phyloP scores from a whole-genome alignment of 92 coral and sea anemone genomes.

The Anthopleura xanthogrammica region DNA sequence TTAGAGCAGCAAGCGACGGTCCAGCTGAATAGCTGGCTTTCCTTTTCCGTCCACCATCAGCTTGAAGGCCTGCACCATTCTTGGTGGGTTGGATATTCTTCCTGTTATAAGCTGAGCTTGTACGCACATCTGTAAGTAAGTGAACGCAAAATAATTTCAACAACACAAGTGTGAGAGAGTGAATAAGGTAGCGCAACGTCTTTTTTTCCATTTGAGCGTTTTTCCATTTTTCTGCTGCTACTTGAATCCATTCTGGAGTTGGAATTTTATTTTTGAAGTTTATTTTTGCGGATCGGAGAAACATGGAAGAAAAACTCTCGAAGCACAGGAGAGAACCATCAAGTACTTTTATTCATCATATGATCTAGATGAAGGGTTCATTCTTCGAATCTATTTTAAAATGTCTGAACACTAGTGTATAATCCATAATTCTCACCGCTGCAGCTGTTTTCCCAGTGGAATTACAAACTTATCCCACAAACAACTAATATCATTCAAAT shows the following conservation, averaged over 20 bases:
- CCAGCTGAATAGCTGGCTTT: constrained; percentile 79
- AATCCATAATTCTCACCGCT: too few relatives aligned
- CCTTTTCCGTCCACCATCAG: constrained; percentile 43
- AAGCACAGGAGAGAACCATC: background rate
- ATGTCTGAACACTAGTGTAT: too few relatives aligned
- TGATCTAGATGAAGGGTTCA: too few relatives aligned
- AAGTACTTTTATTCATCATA: too few relatives aligned
- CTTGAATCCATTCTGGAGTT: too few relatives aligned
- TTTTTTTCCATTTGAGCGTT: too few relatives aligned
- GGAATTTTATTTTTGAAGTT: too few relatives aligned
- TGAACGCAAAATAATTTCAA: too few relatives aligned
- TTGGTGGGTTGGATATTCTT: background rate
- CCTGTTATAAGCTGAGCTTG: constrained; percentile 77
- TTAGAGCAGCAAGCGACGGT: constrained; percentile 59
- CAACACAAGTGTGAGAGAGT: background rate
- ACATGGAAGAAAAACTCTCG: background rate
- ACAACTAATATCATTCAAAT: too few relatives aligned
- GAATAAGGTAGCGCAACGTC: background rate
- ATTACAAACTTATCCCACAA: too few relatives aligned
- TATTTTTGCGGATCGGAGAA: background rate
- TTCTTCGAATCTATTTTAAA: too few relatives aligned
- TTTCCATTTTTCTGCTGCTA: background rate
- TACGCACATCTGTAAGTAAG: constrained; percentile 54
- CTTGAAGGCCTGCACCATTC: constrained; percentile 11
- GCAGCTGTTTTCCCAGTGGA: too few relatives aligned